Base-by-base conservation (phyloP, 2,113 vertebrate species). In the Microcebus murinus region DNA sequence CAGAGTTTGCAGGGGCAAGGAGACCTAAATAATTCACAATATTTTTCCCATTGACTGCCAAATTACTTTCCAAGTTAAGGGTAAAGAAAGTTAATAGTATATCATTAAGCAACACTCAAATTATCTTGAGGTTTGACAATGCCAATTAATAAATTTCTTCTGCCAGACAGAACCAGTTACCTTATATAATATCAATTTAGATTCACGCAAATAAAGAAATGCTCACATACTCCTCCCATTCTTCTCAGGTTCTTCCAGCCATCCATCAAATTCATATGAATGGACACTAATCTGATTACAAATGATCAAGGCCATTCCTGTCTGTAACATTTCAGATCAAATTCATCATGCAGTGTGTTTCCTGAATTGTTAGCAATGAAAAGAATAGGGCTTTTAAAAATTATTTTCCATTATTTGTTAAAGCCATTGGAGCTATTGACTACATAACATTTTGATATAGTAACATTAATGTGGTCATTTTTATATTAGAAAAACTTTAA, bases 401-500 rank as follows among this genome's bases (percentile, higher is more conserved):
- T 80, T 27, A 77, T 83, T 82, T 82, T 68, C 61, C 3, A 59
- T 13, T 34, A 25, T 71, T 55, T 77, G 18, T 65, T 20, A 8
- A 67, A 92, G 13, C n/a, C n/a, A 12, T 81, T 39, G 59, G 31
- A 74, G 20, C 25, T 82, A 63, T 7, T 76, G 39, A 20, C 13
- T 85, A 71, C 50, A 31, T 42, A 81, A 77, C 3, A 87, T 63
- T 74, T 67, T 90, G 71, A n/a, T 42, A 18, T 31, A 61, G 61
- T n/a, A 77, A 25, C 57, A 50, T 42, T 50, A 79, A 90, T 14
- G 23, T 55, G 59, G 6, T 77, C 25, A 8, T 63, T 87, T 92
- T 96, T 55, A 11, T 92, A 87, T 87, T 55, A 68, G 48, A 63
- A 87, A 92, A 36, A 81, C 36, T 39, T 90, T 63, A 48, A 81